phyloP scores from a whole-genome alignment of 2,888 invertebrate genomes.

The Crepidodera aurea region DNA sequence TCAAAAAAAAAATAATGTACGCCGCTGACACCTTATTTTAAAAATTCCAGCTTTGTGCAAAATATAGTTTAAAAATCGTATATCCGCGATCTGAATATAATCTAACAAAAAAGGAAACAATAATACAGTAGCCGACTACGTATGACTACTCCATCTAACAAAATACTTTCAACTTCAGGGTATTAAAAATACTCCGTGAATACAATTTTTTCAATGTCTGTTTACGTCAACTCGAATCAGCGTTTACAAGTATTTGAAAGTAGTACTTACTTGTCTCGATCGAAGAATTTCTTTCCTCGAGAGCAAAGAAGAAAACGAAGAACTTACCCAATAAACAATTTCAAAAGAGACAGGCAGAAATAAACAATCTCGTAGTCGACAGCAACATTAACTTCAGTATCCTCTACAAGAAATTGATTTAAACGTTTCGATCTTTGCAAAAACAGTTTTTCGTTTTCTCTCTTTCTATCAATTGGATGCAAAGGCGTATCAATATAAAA shows the following conservation, averaged over 20 bases:
- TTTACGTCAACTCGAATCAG: slow-evolving; percentile 14
- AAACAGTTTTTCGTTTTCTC: slow-evolving; percentile 16
- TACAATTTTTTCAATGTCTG: background rate
- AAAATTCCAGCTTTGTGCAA: too few species aligned
- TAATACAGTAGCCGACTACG: too few species aligned
- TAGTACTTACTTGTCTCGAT: slow-evolving; percentile 8
- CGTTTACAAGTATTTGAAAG: background rate
- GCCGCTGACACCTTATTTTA: too few species aligned
- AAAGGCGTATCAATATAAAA: slow-evolving; percentile 18
- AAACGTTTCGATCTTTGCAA: slow-evolving; percentile 29
- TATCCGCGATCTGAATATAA: too few species aligned
- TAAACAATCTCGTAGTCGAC: slow-evolving; percentile 30
- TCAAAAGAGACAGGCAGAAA: slow-evolving; percentile 26
- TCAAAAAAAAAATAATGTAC: too few species aligned
- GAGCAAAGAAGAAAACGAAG: background rate
- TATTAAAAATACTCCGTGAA: background rate
- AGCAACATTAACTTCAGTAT: slow-evolving; percentile 35
- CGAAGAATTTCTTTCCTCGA: slow-evolving; percentile 6
- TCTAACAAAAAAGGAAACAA: too few species aligned
- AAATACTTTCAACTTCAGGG: background rate
- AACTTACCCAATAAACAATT: slow-evolving; percentile 27
- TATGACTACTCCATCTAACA: background rate
- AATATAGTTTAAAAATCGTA: too few species aligned
- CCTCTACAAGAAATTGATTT: slow-evolving; percentile 35
- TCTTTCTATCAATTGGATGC: slow-evolving; percentile 2